Percentiles rank a stretch among this genome's conserved stretches.
phyloP scores from a whole-genome alignment of 2,113 vertebrate genomes.

The Prionailurus viverrinus region DNA sequence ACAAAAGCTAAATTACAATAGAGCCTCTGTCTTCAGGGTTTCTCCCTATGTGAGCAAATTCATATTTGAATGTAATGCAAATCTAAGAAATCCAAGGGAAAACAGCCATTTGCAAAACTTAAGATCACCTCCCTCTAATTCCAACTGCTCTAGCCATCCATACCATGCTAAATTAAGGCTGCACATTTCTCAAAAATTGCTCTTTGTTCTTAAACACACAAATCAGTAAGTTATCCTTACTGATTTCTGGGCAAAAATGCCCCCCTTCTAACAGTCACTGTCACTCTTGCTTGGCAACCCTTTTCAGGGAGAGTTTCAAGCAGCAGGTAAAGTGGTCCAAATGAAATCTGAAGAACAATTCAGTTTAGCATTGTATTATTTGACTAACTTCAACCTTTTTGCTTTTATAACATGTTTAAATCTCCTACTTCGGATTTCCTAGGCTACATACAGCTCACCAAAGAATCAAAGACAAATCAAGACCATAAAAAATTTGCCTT shows the following conservation, averaged over 20 bases:
- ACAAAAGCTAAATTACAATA: conserved; percentile 65
- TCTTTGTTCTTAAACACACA: conserved; percentile 59
- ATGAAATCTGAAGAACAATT: conserved; percentile 55
- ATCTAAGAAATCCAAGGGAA: conserved; percentile 73
- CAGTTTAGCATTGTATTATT: conserved; percentile 12
- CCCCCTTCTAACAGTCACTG: conserved; percentile 47
- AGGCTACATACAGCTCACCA: background rate
- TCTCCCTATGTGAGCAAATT: conserved; percentile 37
- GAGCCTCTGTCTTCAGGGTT: background rate
- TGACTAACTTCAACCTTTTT: conserved; percentile 18
- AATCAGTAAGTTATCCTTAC: conserved; percentile 25
- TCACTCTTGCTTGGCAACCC: conserved; percentile 9
- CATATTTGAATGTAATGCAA: conserved; percentile 76
- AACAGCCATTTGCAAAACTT: conserved; percentile 67
- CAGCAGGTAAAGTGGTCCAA: background rate
- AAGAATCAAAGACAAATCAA: conserved; percentile 58
- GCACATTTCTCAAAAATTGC: conserved; percentile 32
- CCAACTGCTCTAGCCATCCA: background rate
- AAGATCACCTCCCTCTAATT: conserved; percentile 46
- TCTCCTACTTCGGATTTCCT: background rate
- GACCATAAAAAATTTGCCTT: conserved; percentile 37
- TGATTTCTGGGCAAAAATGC: conserved; percentile 21
- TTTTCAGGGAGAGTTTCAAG: conserved; percentile 66
- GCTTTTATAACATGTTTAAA: background rate
- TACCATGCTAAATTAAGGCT: conserved; percentile 18